Evolutionary conservation across 2,113 vertebrate genomes (phyloP).

Genomic region (Notechis scutatus): DNA sequence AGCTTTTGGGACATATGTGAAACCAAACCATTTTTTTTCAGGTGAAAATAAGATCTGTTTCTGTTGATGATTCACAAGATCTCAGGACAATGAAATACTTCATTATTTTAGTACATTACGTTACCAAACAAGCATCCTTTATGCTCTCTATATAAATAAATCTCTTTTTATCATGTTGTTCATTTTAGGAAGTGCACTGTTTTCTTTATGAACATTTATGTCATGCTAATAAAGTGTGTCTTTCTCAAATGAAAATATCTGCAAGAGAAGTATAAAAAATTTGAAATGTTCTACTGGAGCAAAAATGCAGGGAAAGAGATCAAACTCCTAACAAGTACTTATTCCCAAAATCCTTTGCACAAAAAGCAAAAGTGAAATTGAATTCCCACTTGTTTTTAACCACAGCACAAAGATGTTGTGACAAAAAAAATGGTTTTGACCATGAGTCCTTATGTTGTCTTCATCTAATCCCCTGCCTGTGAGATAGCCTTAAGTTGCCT

Average conservation of each 20-base stretch:
- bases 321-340: not conserved
- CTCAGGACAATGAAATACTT: conserved; percentile 55
- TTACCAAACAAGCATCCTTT: conserved; percentile 59
- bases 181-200: conserved; percentile 67
- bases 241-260: conserved; percentile 70
- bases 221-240: conserved; percentile 65
- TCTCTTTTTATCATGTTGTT: conserved; percentile 42
- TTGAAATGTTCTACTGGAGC: conserved; percentile 52
- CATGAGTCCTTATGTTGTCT: not conserved
- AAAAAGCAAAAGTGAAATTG: not conserved
- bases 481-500: not conserved
- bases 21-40: conserved; percentile 20
- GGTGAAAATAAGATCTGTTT: not conserved
- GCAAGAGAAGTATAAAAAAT: conserved; percentile 52
- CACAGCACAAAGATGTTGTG: not conserved
- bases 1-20: not conserved
- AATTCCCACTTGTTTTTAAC: not conserved
- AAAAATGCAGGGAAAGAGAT: conserved; percentile 14
- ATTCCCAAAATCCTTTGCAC: not conserved
- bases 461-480: not conserved
- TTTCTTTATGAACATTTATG: conserved; percentile 66
- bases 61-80: conserved; percentile 33
- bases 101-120: conserved; percentile 44
- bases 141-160: conserved; percentile 60
- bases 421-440: not conserved